These are phyloP conservation scores for Bhutanitis thaidina DNA, from an alignment of 2,888 invertebrate species.

Conservation along the genomic window DNA sequence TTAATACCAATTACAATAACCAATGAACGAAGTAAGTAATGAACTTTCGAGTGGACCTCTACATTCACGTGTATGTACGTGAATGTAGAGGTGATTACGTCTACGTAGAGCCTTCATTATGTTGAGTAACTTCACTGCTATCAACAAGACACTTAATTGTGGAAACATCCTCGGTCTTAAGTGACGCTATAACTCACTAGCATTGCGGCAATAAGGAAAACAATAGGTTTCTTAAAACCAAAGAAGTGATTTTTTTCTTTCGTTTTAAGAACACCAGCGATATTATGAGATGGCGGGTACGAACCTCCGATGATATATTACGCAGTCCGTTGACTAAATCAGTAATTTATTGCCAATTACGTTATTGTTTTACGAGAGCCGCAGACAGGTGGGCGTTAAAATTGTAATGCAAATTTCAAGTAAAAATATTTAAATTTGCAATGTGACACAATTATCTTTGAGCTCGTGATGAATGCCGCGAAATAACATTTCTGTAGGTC, in stretches of 20 bases:
- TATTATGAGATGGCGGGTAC: too few species aligned
- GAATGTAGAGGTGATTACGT: too few species aligned
- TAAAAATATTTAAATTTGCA: neutral
- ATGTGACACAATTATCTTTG: neutral
- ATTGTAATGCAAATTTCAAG: too few species aligned
- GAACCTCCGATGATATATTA: too few species aligned
- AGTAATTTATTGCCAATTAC: too few species aligned
- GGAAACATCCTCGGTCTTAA: conserved; percentile 10
- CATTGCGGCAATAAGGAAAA: neutral
- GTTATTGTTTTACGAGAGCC: too few species aligned
- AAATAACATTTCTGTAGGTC: conserved; percentile 1
- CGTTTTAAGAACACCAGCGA: too few species aligned
- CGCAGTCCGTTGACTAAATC: too few species aligned
- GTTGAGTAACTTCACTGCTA: neutral
- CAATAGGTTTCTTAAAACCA: neutral
- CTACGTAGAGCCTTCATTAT: neutral
- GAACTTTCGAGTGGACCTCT: too few species aligned
- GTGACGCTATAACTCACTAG: neutral
- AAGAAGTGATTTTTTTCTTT: neutral
- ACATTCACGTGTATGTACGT: neutral
- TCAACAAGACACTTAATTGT: neutral
- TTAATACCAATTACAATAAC: too few species aligned
- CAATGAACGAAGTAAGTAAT: too few species aligned
- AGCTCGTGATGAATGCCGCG: neutral
- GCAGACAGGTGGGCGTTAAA: too few species aligned